These are phyloP conservation scores for Botia almorhae DNA, from an alignment of 2,797 vertebrate species.

Conservation along the genomic window DNA sequence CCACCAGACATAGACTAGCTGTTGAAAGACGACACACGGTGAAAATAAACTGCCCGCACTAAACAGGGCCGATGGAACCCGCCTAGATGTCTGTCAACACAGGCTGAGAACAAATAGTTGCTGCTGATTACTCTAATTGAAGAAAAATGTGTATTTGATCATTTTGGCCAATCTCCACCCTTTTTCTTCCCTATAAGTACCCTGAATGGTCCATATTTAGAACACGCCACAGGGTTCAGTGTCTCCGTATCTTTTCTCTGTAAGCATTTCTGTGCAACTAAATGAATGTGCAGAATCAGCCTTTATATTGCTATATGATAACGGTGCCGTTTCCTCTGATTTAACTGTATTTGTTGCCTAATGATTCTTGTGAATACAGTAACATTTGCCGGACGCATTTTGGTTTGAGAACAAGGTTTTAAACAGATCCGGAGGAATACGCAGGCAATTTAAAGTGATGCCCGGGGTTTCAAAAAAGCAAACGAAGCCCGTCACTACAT, in stretches of 20 bases:
- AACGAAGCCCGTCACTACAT: too few species aligned
- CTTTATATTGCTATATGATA: not conserved
- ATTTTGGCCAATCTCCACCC: constrained; percentile 66
- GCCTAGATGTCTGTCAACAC: constrained; percentile 69
- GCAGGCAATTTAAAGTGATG: not conserved
- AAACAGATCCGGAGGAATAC: not conserved
- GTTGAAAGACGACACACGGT: constrained; percentile 75
- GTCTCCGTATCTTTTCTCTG: not conserved
- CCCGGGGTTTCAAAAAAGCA: not conserved
- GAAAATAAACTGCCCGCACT: constrained; percentile 75
- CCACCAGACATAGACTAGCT: constrained; percentile 75
- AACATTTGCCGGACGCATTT: not conserved
- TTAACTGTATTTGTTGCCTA: not conserved
- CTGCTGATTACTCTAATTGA: constrained; percentile 75
- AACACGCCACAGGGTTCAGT: constrained; percentile 38
- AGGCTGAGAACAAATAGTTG: constrained; percentile 70
- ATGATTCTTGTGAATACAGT: not conserved
- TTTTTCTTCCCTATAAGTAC: constrained; percentile 76
- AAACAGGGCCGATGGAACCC: constrained; percentile 51
- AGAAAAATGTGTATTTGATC: constrained; percentile 49
- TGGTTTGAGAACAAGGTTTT: not conserved
- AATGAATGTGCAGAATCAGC: not conserved
- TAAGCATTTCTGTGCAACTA: not conserved
- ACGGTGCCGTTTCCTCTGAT: not conserved
- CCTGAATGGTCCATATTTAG: constrained; percentile 63